These are phyloP conservation scores for Rhabditoides inermis DNA, from an alignment of 2,888 invertebrate genomes.

Conservation along the genomic window DNA sequence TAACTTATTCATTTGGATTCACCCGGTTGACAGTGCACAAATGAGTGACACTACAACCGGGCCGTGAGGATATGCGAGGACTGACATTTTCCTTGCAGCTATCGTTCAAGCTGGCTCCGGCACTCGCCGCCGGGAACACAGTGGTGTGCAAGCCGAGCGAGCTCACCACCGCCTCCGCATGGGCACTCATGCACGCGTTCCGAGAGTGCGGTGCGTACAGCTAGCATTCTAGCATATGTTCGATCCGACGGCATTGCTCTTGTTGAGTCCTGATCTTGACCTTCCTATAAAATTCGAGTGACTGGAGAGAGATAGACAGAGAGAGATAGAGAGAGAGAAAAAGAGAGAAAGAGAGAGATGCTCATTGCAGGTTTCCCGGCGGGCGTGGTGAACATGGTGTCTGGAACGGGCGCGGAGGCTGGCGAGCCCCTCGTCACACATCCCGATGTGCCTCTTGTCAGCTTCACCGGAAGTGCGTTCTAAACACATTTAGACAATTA, in stretches of 20 bases:
- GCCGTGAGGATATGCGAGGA: no score
- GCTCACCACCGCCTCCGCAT: slow-evolving; percentile 59
- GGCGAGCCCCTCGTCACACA: slow-evolving; percentile 58
- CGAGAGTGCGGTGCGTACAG: slow-evolving; percentile 56
- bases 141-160: slow-evolving; percentile 61
- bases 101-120: slow-evolving; percentile 60
- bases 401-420: slow-evolving; percentile 57
- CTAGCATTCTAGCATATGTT: no score
- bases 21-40: no score
- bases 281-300: no score
- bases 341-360: no score
- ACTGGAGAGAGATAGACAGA: no score
- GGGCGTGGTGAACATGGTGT: slow-evolving; percentile 60
- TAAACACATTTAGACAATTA: no score
- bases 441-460: slow-evolving; percentile 57
- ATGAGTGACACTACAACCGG: no score
- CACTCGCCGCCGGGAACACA: slow-evolving; percentile 56
- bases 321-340: no score
- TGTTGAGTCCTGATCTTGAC: no score
- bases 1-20: no score
- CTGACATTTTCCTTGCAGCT: slow-evolving; percentile 40
- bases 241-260: no score
- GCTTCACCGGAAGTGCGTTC: slow-evolving; percentile 58
- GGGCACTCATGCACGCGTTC: slow-evolving; percentile 56
- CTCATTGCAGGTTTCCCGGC: slow-evolving; percentile 56